A percentile compares a stretch with the other conserved stretches of the same genome.
Conservation (phyloP, 2,797 vertebrate species). For the Etheostoma perlongum region DNA sequence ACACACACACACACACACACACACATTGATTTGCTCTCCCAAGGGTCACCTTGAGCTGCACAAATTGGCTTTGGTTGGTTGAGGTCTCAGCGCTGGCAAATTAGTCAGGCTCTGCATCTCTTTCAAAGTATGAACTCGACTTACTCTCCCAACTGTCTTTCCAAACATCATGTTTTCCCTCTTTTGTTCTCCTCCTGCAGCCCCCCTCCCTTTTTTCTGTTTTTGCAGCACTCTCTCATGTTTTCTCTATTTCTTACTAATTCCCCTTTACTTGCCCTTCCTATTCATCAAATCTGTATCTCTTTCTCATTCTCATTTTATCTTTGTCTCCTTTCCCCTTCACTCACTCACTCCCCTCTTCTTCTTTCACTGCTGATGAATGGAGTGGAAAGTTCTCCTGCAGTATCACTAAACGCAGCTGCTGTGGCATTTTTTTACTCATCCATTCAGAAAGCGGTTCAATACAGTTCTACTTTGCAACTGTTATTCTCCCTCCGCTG, state of each 20-base stretch:
- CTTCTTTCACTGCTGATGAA: slow-evolving; percentile 52
- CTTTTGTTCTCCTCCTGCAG: slow-evolving; percentile 44
- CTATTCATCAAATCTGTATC: slow-evolving; percentile 55
- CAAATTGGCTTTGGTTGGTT: slow-evolving; percentile 74
- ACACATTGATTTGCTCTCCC: slow-evolving; percentile 50
- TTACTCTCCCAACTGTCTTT: slow-evolving; percentile 46
- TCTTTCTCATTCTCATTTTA: slow-evolving; percentile 35
- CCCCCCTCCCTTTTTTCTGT: not conserved
- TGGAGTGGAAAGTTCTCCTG: slow-evolving; percentile 61
- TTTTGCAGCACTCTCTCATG: slow-evolving; percentile 18
- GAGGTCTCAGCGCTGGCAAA: slow-evolving; percentile 66
- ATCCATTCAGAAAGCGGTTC: slow-evolving; percentile 52
- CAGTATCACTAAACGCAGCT: slow-evolving; percentile 60
- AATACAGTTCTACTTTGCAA: slow-evolving; percentile 45
- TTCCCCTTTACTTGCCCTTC: slow-evolving; percentile 24
- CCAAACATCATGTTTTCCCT: slow-evolving; percentile 30
- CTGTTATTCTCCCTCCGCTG: slow-evolving; percentile 27
- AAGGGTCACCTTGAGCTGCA: slow-evolving; percentile 75
- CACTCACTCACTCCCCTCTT: slow-evolving; percentile 28
- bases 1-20: slow-evolving; percentile 30
- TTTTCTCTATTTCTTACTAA: slow-evolving; percentile 34
- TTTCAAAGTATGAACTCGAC: slow-evolving; percentile 67
- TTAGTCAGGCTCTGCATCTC: slow-evolving; percentile 69
- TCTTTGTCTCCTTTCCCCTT: slow-evolving; percentile 30
- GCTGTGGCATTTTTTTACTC: slow-evolving; percentile 60